A percentile compares a stretch with the other conserved stretches of the same genome.
phyloP scores from a whole-genome alignment of 1,140 invertebrate species.

The Lepidotrigona ventralis region DNA sequence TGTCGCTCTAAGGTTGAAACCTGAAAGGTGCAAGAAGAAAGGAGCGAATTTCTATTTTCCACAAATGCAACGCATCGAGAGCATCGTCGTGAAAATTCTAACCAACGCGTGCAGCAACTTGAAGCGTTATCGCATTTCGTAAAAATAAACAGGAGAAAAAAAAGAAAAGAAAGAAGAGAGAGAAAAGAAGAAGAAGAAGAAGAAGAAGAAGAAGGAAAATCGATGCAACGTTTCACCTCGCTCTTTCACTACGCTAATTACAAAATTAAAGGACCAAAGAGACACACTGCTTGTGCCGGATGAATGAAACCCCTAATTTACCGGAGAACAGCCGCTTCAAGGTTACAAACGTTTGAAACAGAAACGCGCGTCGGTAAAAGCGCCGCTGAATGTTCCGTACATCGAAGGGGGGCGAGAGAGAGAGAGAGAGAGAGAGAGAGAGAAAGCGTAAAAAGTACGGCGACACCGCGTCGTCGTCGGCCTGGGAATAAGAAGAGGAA shows the following conservation, averaged over 20 bases:
- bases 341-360: constrained; percentile 26
- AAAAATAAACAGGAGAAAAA: not conserved
- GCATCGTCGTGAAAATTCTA: too few species aligned
- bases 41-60: not conserved
- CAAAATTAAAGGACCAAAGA: constrained; percentile 13
- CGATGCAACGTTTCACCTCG: not conserved
- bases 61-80: not conserved
- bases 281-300: not conserved
- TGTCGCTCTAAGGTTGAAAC: not conserved
- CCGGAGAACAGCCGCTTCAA: not conserved
- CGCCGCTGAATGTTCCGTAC: not conserved
- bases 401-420: not conserved
- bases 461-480: not conserved
- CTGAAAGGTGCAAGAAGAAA: not conserved
- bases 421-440: too few species aligned
- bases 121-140: not conserved
- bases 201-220: too few species aligned
- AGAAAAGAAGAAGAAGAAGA: too few species aligned
- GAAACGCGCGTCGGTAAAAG: constrained; percentile 9
- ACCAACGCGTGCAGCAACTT: too few species aligned
- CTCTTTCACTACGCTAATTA: not conserved
- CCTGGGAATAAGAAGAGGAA: not conserved
- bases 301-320: constrained; percentile 35
- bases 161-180: too few species aligned
- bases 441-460: not conserved